phyloP scores from a whole-genome alignment of 2,888 invertebrate genomes.

The Fissipunctia ypsillon region DNA sequence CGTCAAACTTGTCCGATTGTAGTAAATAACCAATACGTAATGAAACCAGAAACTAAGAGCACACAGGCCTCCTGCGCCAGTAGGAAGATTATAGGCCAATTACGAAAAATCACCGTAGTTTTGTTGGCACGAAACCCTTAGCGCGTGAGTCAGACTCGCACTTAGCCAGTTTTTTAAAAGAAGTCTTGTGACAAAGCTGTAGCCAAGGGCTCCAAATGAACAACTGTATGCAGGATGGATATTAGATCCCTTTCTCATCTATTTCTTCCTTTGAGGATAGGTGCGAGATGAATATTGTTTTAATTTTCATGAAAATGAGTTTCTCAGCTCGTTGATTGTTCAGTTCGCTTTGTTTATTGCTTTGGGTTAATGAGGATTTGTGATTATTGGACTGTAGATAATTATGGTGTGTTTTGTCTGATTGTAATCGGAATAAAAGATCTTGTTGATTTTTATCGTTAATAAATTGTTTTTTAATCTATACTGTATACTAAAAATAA shows the following conservation, averaged over 20 bases:
- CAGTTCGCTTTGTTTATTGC: background rate
- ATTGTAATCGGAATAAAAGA: background rate
- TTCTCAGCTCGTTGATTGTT: constrained; percentile 25
- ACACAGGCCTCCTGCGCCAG: too few species aligned
- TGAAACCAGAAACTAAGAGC: too few species aligned
- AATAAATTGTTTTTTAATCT: too few species aligned
- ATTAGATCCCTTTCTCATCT: constrained; percentile 42
- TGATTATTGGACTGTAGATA: background rate
- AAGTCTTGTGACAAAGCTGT: constrained; percentile 39
- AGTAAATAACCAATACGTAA: too few species aligned
- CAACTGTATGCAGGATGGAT: constrained; percentile 45
- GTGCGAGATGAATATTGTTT: constrained; percentile 31
- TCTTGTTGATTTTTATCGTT: too few species aligned
- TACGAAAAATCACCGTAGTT: too few species aligned
- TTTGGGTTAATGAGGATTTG: background rate
- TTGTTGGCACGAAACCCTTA: constrained; percentile 11
- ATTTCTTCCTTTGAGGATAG: constrained; percentile 43
- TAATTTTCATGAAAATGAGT: constrained; percentile 50
- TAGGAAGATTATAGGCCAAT: too few species aligned
- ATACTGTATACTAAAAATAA: too few species aligned
- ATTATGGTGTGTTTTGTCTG: background rate
- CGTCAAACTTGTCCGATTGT: too few species aligned
- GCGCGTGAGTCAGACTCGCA: accelerated
- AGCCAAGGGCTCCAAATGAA: constrained; percentile 52
- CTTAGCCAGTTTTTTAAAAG: constrained; percentile 17